Conservation (phyloP, 1,140 invertebrate species). For the Triops cancriformis region DNA sequence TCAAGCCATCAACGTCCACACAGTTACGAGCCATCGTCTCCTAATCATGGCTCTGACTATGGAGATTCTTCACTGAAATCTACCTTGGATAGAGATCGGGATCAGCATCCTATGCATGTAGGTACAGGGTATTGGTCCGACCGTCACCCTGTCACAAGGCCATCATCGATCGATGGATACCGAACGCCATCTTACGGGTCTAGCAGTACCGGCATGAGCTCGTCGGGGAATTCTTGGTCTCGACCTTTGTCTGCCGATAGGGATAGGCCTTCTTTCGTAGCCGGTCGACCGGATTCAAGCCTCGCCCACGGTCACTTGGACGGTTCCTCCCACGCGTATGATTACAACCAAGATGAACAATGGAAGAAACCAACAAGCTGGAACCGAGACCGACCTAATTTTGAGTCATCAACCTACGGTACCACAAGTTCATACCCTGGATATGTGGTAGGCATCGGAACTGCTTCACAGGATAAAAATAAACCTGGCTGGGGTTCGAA, state of each 20-base stretch:
- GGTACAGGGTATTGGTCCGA: background rate
- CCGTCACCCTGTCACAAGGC: background rate
- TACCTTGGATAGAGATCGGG: background rate
- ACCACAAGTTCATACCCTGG: background rate
- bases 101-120: background rate
- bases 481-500: background rate
- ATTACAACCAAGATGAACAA: background rate
- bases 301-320: background rate
- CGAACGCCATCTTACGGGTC: background rate
- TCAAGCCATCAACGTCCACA: background rate
- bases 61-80: background rate
- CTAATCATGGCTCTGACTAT: background rate
- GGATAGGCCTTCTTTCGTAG: background rate
- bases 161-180: background rate
- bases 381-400: background rate
- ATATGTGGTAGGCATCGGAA: background rate
- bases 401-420: background rate
- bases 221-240: background rate
- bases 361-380: background rate
- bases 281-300: background rate
- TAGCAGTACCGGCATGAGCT: background rate
- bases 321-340: background rate
- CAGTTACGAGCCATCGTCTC: background rate
- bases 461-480: background rate
- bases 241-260: background rate